Base-by-base conservation (phyloP, 1,140 invertebrate species). In the Papilio machaon region DNA sequence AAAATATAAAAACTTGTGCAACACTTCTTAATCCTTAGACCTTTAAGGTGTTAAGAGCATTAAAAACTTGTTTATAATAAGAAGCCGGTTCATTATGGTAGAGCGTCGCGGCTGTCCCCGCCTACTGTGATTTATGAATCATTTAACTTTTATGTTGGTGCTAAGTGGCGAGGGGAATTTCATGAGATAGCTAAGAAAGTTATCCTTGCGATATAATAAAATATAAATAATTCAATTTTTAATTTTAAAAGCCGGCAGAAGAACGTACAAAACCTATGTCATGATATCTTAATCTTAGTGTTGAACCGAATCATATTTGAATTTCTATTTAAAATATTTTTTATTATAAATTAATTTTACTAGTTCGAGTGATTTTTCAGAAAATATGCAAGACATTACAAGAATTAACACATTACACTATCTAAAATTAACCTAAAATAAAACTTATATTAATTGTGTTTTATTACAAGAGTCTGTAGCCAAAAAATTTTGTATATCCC, bases 101-200 rank as follows among this genome's bases (percentile, higher is more conserved):
- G 73, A 67, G 80, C 83, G 81, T 80, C 82, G n/a, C 73, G 76
- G 47, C 82, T 82, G 82, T 83, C 82, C 58, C 80, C 83, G 49
- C 82, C 80, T 78, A 84, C 82, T 75, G 85, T 90, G 88, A 90
- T 90, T 90, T 88, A 90, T 90, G 82, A 77, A 54, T 77, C 88
- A 88, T 90, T 90, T 88, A 88, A 89, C 89, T 90, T 90, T 90
- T 88, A 90, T 88, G 87, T 87, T 88, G 81, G 84, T 86, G 86
- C 86, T 90, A 91, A 90, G 89, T 91, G 88, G 88, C 80, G 79
- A 76, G 76, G 79, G 79, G 86, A 85, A 85, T 89, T 90, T 85
- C 84, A 83, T 84, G 83, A 82, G 84, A 81, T 78, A 60, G 76
- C 76, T 60, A 60, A 35, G 54, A 85, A 90, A 87, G 85, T 88